These are phyloP conservation scores for Triops cancriformis DNA, from an alignment of 1,140 invertebrate species.

Conservation along the genomic window DNA sequence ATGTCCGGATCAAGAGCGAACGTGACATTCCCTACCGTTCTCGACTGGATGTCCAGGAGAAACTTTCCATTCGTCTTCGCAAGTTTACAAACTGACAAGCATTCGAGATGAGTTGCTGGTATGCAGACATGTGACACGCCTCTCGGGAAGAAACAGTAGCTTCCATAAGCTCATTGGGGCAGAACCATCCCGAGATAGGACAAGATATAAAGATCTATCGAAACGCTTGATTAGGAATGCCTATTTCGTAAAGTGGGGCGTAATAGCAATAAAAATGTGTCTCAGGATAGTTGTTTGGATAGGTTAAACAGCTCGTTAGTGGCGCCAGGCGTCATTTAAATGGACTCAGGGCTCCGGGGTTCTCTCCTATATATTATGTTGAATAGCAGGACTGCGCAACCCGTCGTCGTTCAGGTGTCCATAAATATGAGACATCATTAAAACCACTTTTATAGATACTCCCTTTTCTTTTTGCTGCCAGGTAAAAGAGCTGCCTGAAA, in stretches of 20 bases:
- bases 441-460: conserved; percentile 3
- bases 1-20: background rate
- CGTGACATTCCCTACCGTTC: background rate
- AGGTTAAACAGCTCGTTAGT: conserved; percentile 8
- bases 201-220: background rate
- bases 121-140: background rate
- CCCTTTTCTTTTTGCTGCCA: background rate
- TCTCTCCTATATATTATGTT: background rate
- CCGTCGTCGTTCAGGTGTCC: background rate
- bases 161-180: background rate
- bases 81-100: background rate
- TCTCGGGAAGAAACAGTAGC: background rate
- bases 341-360: background rate
- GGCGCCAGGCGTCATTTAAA: conserved; percentile 12
- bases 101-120: background rate
- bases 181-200: background rate
- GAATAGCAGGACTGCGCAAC: background rate
- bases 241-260: background rate
- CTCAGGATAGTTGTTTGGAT: background rate
- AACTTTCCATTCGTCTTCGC: background rate
- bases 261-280: conserved; percentile 1
- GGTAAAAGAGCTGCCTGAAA: background rate
- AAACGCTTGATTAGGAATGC: background rate
- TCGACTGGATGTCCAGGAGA: background rate
- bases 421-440: conserved; percentile 11